Evolutionary conservation across 2,113 vertebrate genomes (phyloP), one percentile per base, ranked within the genome.

Genomic region (Cottus gobio): DNA sequence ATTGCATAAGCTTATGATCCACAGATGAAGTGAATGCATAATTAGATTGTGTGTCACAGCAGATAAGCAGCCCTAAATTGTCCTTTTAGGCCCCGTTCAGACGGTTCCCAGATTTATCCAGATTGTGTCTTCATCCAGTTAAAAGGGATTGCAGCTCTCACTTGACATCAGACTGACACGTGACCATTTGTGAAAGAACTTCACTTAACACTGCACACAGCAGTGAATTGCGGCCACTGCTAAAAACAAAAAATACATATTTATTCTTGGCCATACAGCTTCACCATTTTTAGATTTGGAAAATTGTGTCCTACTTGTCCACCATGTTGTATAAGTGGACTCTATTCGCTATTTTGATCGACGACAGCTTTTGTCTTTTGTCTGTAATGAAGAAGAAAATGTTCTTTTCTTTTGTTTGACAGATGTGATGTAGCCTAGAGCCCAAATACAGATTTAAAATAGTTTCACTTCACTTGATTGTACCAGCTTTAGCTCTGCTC

Each of bases 31-130:
- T n/a, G n/a, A n/a, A n/a, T n/a, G n/a, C n/a, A n/a, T n/a, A n/a
- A n/a, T n/a, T n/a, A n/a, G n/a, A n/a, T n/a, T n/a, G n/a, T 8
- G 26, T 46, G 15, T 22, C 9, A 34, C 26, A 46, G 30, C 68
- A 80, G 62, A 82, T 48, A 58, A 66, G 31, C 31, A 50, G 54
- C 1, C 2, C 28, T 31, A 16, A 15, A 9, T 6, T 36, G n/a
- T 30, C 34, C 30, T 18, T 73, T 63, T 24, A 36, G 22, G 50
- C 30, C 22, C 56, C 31, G 2, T 63, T 42, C 8, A 30, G 26
- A 71, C 18, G 24, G 60, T 88, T 83, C 50, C 36, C 30, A 72
- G 52, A 77, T 48, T 54, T 52, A 58, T 58, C 36, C 44, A 78
- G 30, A 42, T 66, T 72, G 12, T 57, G 67, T 72, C 13, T 6